Conservation (phyloP, 2,888 invertebrate genomes). For the Lithophane ornitopus region DNA sequence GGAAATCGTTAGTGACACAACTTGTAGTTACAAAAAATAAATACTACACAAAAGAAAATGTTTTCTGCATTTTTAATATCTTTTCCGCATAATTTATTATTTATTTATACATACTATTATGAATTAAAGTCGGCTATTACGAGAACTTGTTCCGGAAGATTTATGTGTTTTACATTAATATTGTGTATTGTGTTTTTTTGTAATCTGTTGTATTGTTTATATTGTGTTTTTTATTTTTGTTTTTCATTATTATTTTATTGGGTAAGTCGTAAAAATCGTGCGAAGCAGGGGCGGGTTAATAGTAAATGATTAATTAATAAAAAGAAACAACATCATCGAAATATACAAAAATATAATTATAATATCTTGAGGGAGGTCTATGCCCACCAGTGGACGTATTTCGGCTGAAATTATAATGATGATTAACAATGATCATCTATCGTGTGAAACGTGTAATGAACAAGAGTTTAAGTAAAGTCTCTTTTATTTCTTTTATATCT, state of each 20-base stretch:
- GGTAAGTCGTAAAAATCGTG: neutral
- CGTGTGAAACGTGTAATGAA: neutral
- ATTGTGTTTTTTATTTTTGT: too few relatives aligned
- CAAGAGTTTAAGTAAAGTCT: neutral
- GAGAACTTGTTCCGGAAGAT: neutral
- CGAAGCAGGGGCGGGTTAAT: neutral
- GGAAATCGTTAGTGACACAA: neutral
- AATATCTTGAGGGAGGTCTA: too few relatives aligned
- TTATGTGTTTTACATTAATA: too few relatives aligned
- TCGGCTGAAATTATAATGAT: neutral
- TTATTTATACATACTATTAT: too few relatives aligned
- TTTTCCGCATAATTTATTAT: neutral
- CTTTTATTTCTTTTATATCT: neutral
- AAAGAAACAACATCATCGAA: constrained; percentile 20
- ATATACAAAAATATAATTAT: constrained; percentile 29
- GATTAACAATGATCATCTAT: neutral
- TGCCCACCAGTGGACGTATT: neutral
- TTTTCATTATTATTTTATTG: too few relatives aligned
- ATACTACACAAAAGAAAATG: neutral
- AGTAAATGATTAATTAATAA: neutral
- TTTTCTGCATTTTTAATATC: neutral
- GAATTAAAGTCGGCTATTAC: neutral
- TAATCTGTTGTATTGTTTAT: too few relatives aligned
- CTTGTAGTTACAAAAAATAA: neutral
- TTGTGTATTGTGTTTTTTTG: too few relatives aligned